These are phyloP conservation scores for Cataglyphis albicans DNA, from an alignment of 2,888 invertebrate species.

Conservation along the genomic window DNA sequence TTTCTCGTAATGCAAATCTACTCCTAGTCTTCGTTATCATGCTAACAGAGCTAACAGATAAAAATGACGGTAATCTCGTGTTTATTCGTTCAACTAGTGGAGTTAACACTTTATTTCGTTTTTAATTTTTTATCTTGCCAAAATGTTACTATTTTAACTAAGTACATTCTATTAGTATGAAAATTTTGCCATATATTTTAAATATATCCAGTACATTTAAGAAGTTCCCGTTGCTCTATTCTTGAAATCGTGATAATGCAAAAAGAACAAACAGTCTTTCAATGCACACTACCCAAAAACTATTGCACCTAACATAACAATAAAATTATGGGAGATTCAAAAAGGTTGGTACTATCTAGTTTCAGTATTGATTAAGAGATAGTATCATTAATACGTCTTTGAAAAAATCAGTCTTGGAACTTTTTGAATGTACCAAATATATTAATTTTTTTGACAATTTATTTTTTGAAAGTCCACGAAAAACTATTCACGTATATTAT, in stretches of 20 bases:
- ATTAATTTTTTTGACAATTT: not conserved
- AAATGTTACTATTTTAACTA: not conserved
- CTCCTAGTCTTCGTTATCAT: not conserved
- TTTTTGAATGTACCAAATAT: not conserved
- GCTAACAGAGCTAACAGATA: not conserved
- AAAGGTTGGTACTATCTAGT: no score
- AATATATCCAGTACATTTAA: not conserved
- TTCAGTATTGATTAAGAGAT: no score
- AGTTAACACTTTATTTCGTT: not conserved
- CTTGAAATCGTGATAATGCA: no score
- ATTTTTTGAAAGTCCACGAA: not conserved
- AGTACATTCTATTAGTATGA: not conserved
- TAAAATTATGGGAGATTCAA: no score
- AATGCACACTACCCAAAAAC: no score
- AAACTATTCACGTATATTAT: not conserved
- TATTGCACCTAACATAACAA: no score
- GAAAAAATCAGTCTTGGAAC: no score
- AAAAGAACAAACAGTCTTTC: no score
- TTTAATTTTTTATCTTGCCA: not conserved
- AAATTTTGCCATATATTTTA: not conserved
- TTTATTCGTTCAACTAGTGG: not conserved
- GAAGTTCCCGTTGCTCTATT: no score
- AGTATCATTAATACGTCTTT: no score
- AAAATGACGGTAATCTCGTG: not conserved
- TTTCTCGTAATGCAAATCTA: slow-evolving; percentile 15